Percentiles rank a stretch among this genome's conserved stretches.
Evolutionary conservation across 1,140 invertebrate species (phyloP).

Genomic region (Lasioglossum baleicum): DNA sequence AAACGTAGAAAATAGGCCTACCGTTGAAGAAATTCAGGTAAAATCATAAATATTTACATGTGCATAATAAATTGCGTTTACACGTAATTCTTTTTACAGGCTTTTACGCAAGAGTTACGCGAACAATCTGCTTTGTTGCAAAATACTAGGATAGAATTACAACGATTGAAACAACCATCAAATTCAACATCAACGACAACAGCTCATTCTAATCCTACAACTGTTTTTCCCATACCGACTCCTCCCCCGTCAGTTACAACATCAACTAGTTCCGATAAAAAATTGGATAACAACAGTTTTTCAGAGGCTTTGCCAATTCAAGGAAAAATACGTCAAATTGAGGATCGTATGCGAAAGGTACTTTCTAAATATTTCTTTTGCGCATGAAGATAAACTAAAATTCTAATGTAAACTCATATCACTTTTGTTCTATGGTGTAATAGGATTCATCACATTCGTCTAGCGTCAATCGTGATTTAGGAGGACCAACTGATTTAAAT

Average conservation of each 20-base stretch:
- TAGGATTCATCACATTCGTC: slow-evolving; percentile 69
- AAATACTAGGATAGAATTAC: slow-evolving; percentile 71
- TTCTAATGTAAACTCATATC: background rate
- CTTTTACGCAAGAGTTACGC: slow-evolving; percentile 72
- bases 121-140: slow-evolving; percentile 73
- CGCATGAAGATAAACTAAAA: background rate
- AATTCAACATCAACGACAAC: slow-evolving; percentile 23
- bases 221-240: slow-evolving; percentile 55
- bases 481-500: slow-evolving; percentile 57
- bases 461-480: slow-evolving; percentile 69
- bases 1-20: slow-evolving; percentile 53
- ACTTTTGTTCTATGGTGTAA: slow-evolving; percentile 27
- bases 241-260: slow-evolving; percentile 55
- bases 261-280: slow-evolving; percentile 59
- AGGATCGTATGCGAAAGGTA: slow-evolving; percentile 75
- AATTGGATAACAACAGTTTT: slow-evolving; percentile 61
- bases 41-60: background rate
- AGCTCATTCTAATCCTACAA: slow-evolving; percentile 44
- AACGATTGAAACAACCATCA: slow-evolving; percentile 71
- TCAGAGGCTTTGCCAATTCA: slow-evolving; percentile 62
- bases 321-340: slow-evolving; percentile 70
- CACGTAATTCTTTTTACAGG: slow-evolving; percentile 53
- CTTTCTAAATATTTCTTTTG: background rate
- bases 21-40: slow-evolving; percentile 71
- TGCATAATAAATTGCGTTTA: background rate